Evolutionary conservation across 2,113 vertebrate genomes (phyloP).

Genomic region (Thamnaconus septentrionalis): DNA sequence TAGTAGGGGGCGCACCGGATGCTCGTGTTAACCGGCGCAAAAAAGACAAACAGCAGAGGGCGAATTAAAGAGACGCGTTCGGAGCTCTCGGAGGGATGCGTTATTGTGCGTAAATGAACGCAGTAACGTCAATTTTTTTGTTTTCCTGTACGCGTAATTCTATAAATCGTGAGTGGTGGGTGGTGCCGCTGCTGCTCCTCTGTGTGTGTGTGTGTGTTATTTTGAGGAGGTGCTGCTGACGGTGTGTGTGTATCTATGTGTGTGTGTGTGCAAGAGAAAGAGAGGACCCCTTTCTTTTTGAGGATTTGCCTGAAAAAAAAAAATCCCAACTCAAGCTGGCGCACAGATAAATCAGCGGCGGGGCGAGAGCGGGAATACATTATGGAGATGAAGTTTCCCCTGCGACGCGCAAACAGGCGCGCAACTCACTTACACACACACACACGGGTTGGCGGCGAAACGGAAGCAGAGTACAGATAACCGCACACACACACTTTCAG

Average conservation of each 20-base stretch:
- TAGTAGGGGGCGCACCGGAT: conserved; percentile 17
- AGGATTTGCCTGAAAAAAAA: not conserved
- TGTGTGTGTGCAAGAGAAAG: not conserved
- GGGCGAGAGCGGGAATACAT: conserved; percentile 15
- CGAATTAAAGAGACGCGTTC: conserved; percentile 2
- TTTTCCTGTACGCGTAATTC: not conserved
- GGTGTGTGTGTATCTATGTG: too few relatives aligned
- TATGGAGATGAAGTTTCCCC: conserved; percentile 6
- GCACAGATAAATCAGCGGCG: conserved; percentile 23
- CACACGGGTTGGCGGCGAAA: too few relatives aligned
- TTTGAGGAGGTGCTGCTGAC: too few relatives aligned
- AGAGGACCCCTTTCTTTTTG: conserved; percentile 1
- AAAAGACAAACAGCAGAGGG: not conserved
- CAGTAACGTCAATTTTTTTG: not conserved
- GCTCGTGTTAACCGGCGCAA: conserved; percentile 3
- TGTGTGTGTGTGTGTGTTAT: conserved; percentile 1
- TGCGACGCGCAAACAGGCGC: too few relatives aligned
- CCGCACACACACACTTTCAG: conserved; percentile 7
- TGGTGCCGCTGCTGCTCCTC: not conserved
- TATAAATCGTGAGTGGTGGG: not conserved
- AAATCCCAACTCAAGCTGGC: conserved; percentile 15
- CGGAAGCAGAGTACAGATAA: too few relatives aligned
- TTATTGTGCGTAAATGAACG: not conserved
- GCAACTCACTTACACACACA: too few relatives aligned
- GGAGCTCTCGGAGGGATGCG: not conserved